Evolutionary conservation across 2,888 invertebrate genomes (phyloP).

Genomic region (Fragum whitleyi): DNA sequence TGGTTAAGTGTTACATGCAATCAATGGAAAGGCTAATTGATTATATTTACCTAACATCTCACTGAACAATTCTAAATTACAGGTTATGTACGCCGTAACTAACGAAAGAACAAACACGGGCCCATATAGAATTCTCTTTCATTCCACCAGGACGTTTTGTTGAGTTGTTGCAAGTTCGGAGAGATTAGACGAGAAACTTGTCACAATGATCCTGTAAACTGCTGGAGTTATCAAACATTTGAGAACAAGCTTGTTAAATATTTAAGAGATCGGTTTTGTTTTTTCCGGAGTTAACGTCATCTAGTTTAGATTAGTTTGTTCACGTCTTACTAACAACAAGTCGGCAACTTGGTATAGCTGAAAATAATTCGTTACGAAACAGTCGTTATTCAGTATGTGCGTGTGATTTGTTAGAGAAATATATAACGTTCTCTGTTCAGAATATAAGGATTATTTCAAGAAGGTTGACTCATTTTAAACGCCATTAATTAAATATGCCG

Average conservation of each 20-base stretch:
- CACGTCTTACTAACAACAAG: too few relatives aligned
- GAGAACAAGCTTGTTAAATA: not conserved
- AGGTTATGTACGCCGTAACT: slow-evolving; percentile 1
- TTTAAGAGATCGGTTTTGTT: not conserved
- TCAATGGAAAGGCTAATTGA: slow-evolving; percentile 7
- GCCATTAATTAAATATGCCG: slow-evolving; percentile 70
- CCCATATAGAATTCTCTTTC: slow-evolving; percentile 20
- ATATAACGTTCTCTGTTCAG: too few relatives aligned
- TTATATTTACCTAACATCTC: slow-evolving; percentile 22
- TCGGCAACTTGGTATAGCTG: too few relatives aligned
- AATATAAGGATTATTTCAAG: too few relatives aligned
- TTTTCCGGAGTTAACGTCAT: not conserved
- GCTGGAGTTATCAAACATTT: not conserved
- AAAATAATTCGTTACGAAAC: too few relatives aligned
- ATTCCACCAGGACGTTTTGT: slow-evolving; percentile 7
- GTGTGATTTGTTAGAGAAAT: too few relatives aligned
- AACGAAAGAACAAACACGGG: slow-evolving; percentile 3
- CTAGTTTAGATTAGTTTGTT: too few relatives aligned
- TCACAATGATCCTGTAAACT: not conserved
- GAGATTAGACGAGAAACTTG: not conserved
- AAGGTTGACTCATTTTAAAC: too few relatives aligned
- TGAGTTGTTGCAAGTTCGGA: not conserved
- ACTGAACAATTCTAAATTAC: not conserved
- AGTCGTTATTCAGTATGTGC: too few relatives aligned
- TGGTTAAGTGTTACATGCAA: too few relatives aligned